Base-by-base conservation (phyloP, 1,140 invertebrate species). In the Aphis craccivora region DNA sequence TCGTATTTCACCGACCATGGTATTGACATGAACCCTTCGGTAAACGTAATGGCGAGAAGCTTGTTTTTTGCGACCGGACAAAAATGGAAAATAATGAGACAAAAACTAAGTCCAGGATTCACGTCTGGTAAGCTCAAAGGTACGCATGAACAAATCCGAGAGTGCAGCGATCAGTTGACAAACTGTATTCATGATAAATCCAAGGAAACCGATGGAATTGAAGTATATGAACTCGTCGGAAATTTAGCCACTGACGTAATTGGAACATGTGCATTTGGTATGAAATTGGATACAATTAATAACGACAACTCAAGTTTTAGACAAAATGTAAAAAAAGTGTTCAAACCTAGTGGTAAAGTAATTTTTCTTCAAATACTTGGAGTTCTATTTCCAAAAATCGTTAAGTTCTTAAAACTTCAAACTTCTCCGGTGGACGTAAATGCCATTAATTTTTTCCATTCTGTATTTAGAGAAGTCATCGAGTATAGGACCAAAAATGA, bases 241-340 rank as follows among this genome's bases (percentile, higher is more conserved):
- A 95, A 95, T 81, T 96, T 96, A 92, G 95, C 96, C 0, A 96
- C 95, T 22, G 96, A 96, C 94, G 95, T 96, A 22, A 96, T 96
- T 93, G 96, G 96, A 2, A 95, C 95, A 0, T 96, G 95, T 92
- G 96, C 96, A 18, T 97, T 97, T 95, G 96, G 96, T 7, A 94
- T 97, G 22, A 95, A 96, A 90, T 95, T 95, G 94, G 96, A 96
- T 93, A 95, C 95, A 30, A 94, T 97, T 30, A 94, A 95, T 76
- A 95, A 96, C 94, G 95, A 96, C 40, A 94, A 96, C 67, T 95
- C 95, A 11, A 95, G 95, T 92, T 96, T 96, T 94, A 45, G 90
- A 7, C 53, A 94, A 45, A 35, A 60, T 22, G 48, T 83, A 1
- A 53, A 67, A 0, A 94, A 94, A 76, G 18, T 43, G 25, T 55